These are phyloP conservation scores for Athalia rosae DNA, from an alignment of 2,888 invertebrate genomes.

Conservation along the genomic window DNA sequence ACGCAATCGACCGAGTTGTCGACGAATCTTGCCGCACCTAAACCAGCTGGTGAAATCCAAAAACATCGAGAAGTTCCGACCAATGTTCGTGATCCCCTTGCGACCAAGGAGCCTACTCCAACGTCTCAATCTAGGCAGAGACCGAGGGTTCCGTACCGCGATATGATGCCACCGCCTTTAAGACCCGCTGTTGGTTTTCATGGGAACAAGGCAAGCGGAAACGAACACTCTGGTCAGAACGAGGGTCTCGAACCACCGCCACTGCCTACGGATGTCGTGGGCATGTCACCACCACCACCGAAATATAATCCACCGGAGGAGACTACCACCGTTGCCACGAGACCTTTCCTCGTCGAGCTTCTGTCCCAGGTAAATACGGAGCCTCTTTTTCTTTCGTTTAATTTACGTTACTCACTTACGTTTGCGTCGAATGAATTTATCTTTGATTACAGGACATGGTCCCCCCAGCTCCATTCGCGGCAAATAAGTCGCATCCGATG, in stretches of 20 bases:
- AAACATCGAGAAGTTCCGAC: constrained; percentile 37
- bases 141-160: constrained; percentile 61
- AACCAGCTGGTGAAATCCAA: constrained; percentile 49
- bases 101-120: constrained; percentile 38
- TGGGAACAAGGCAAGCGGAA: constrained; percentile 50
- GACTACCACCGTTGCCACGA: constrained; percentile 54
- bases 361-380: constrained; percentile 64
- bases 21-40: constrained; percentile 62
- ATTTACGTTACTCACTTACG: not conserved
- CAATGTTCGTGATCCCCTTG: constrained; percentile 15
- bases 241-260: constrained; percentile 65
- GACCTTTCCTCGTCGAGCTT: constrained; percentile 68
- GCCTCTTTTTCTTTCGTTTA: not conserved
- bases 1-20: constrained; percentile 62
- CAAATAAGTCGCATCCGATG: constrained; percentile 60
- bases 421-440: not conserved
- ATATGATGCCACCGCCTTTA: constrained; percentile 67
- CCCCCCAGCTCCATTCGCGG: constrained; percentile 63
- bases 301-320: constrained; percentile 69
- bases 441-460: constrained; percentile 66
- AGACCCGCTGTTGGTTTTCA: constrained; percentile 46
- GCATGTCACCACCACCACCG: constrained; percentile 69
- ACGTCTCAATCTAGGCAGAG: constrained; percentile 48
- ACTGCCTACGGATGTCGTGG: constrained; percentile 65
- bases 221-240: constrained; percentile 56